Evolutionary conservation across 2,797 vertebrate genomes (phyloP).

Genomic region (Onychomys leucogaster): DNA sequence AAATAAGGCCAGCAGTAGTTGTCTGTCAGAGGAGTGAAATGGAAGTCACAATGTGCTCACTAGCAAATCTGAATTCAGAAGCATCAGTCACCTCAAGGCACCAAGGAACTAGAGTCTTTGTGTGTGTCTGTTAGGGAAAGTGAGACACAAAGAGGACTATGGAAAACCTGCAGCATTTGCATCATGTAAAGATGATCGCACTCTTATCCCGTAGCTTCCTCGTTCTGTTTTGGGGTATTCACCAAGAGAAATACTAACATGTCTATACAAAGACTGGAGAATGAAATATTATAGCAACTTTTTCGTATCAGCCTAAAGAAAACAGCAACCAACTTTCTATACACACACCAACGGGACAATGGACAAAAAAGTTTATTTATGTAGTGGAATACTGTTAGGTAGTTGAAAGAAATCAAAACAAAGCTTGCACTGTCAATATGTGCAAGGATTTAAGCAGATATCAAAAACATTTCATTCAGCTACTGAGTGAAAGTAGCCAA

Average conservation of each 20-base stretch:
- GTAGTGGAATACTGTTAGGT: background rate
- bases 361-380: background rate
- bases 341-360: background rate
- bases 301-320: background rate
- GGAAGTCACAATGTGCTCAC: background rate
- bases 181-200: background rate
- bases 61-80: background rate
- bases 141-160: background rate
- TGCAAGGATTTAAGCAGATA: background rate
- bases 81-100: background rate
- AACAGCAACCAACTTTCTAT: background rate
- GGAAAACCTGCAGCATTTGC: background rate
- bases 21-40: background rate
- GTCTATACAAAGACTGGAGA: background rate
- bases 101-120: background rate
- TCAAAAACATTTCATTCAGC: background rate
- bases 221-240: background rate
- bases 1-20: background rate
- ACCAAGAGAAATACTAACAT: background rate
- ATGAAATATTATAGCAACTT: background rate
- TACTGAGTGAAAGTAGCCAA: conserved; percentile 10
- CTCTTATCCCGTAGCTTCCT: background rate
- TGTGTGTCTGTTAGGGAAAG: background rate
- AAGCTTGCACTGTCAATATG: background rate
- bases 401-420: background rate